Evolutionary conservation across 2,797 vertebrate species (phyloP).

Genomic region (Philypnodon macrostomus): DNA sequence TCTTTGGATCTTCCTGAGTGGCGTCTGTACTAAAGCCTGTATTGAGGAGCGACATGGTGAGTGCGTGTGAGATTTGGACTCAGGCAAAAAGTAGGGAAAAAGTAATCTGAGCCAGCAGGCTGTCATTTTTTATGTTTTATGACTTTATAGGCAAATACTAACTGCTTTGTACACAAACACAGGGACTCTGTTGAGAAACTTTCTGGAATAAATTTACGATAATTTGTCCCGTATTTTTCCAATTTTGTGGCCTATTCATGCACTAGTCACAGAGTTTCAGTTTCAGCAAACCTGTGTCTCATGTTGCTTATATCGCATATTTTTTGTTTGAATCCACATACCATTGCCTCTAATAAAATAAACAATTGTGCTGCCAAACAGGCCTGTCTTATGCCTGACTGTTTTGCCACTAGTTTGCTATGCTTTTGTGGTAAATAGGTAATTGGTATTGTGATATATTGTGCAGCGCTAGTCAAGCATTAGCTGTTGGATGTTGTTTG

Average conservation of each 20-base stretch:
- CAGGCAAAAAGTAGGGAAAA: slow-evolving; percentile 5
- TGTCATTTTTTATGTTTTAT: slow-evolving; percentile 49
- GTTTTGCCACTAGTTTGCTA: too few species aligned
- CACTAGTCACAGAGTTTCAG: too few species aligned
- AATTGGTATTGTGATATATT: too few species aligned
- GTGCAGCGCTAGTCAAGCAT: too few species aligned
- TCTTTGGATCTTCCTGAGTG: slow-evolving; percentile 17
- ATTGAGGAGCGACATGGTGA: slow-evolving; percentile 16
- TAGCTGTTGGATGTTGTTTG: too few species aligned
- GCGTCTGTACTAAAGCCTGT: slow-evolving; percentile 11
- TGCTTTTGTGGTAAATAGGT: too few species aligned
- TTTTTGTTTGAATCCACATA: too few species aligned
- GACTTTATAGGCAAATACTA: slow-evolving; percentile 20
- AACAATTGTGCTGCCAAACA: too few species aligned
- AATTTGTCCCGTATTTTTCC: neutral
- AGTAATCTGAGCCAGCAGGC: neutral
- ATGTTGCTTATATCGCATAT: too few species aligned
- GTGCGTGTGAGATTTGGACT: slow-evolving; percentile 27
- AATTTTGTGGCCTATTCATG: neutral
- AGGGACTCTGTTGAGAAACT: neutral
- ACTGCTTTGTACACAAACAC: slow-evolving; percentile 25
- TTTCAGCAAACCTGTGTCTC: too few species aligned
- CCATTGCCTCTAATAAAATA: too few species aligned
- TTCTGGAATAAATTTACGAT: neutral
- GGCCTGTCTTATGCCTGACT: too few species aligned